Percentiles rank a stretch among this genome's conserved stretches.
Evolutionary conservation across 2,113 vertebrate species (phyloP).

Genomic region (Procavia capensis): DNA sequence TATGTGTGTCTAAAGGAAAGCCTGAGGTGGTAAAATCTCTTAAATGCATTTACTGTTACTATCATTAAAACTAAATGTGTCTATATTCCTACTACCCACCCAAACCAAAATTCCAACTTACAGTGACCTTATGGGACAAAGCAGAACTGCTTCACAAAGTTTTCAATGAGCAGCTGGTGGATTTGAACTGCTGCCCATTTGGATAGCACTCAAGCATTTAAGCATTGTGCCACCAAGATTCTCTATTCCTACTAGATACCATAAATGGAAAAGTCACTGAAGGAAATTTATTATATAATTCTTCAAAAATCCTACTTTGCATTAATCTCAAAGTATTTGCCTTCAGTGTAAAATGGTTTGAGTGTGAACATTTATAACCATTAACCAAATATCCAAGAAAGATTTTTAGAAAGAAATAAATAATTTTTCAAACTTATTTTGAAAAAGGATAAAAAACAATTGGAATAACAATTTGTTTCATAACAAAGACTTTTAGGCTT

Average conservation of each 20-base stretch:
- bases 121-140: too few species aligned
- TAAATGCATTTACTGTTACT: background rate
- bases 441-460: background rate
- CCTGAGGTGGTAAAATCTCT: background rate
- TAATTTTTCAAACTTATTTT: conserved; percentile 42
- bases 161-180: too few species aligned
- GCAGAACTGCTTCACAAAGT: too few species aligned
- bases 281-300: background rate
- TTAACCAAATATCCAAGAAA: conserved; percentile 22
- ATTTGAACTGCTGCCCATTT: too few species aligned
- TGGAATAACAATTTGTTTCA: background rate
- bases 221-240: too few species aligned
- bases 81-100: background rate
- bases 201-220: too few species aligned
- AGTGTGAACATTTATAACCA: background rate
- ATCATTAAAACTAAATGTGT: conserved; percentile 1
- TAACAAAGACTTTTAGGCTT: background rate
- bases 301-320: background rate
- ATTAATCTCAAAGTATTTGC: background rate
- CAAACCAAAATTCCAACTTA: too few species aligned
- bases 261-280: conserved; percentile 4
- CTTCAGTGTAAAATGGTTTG: conserved; percentile 46
- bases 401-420: background rate
- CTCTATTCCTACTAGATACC: background rate
- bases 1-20: background rate